Evolutionary conservation across 2,888 invertebrate species (phyloP).

Genomic region (Tolmerus cingulatus): DNA sequence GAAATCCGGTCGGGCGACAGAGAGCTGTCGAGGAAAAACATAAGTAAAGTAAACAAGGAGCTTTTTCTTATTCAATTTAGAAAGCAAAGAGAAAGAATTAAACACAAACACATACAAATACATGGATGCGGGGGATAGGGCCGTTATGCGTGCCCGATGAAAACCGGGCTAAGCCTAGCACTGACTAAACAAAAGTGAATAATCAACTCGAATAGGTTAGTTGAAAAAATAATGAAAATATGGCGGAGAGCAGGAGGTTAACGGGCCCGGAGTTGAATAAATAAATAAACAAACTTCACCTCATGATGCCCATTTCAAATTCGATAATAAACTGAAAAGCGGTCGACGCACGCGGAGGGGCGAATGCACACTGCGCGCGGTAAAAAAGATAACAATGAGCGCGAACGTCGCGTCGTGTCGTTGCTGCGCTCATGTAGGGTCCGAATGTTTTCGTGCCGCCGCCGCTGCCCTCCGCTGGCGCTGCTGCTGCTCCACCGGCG

Average conservation of each 20-base stretch:
- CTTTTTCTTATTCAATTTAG: conserved; percentile 42
- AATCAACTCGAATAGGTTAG: not conserved
- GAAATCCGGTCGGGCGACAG: conserved; percentile 12
- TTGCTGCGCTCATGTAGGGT: not conserved
- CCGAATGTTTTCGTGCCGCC: not conserved
- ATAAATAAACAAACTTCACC: conserved; percentile 18
- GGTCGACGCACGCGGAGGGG: not conserved
- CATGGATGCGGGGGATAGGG: not conserved
- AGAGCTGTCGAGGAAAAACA: conserved; percentile 24
- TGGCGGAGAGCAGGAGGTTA: not conserved
- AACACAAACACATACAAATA: not conserved
- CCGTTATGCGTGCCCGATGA: not conserved
- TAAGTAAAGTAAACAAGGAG: conserved; percentile 29
- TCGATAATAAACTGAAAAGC: conserved; percentile 7
- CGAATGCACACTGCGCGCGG: not conserved
- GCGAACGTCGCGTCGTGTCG: not conserved
- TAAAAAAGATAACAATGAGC: conserved; percentile 6
- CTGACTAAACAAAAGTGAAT: not conserved
- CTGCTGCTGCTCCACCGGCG: not conserved
- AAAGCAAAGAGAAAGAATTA: conserved; percentile 37
- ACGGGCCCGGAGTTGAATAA: conserved; percentile 22
- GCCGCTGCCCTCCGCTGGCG: not conserved
- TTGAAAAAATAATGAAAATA: not conserved
- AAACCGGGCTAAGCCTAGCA: not conserved
- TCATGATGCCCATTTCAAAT: conserved; percentile 20